A percentile compares a stretch with the other conserved stretches of the same genome.
Conservation (phyloP, 2,113 vertebrate species). For the Lanius collurio region DNA sequence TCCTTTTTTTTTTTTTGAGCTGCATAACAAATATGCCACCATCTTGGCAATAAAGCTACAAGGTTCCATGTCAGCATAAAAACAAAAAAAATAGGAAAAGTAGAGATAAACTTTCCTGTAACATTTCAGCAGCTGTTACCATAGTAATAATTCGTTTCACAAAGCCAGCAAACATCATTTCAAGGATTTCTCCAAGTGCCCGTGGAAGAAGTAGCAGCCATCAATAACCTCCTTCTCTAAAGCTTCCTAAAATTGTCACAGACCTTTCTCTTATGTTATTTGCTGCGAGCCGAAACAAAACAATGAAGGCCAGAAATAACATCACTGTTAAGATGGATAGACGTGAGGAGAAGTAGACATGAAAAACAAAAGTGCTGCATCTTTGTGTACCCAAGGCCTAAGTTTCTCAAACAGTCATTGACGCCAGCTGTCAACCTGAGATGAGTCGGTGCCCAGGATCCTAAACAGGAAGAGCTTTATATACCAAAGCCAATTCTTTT, state of each 20-base stretch:
- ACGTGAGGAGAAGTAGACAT: not conserved
- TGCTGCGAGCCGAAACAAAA: conserved; percentile 14
- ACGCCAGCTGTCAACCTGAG: accelerated
- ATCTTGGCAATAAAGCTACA: not conserved
- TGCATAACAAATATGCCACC: not conserved
- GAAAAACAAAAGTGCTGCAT: not conserved
- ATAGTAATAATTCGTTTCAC: conserved; percentile 39
- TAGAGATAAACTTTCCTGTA: not conserved
- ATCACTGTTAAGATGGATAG: not conserved
- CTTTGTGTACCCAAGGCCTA: not conserved
- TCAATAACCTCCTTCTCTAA: not conserved
- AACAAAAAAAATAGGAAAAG: not conserved
- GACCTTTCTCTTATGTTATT: not conserved
- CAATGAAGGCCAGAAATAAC: conserved; percentile 4
- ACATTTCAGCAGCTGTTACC: conserved; percentile 44
- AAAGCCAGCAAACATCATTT: conserved; percentile 5
- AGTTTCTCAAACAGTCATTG: not conserved
- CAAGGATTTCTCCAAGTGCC: conserved; percentile 52
- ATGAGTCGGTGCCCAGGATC: not conserved
- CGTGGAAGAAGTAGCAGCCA: not conserved
- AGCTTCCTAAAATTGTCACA: conserved; percentile 22
- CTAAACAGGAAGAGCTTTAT: not conserved
- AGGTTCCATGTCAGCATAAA: not conserved
- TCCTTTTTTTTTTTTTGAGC: not conserved
- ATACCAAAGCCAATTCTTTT: not conserved